Conservation (phyloP, 2,888 invertebrate species). For the Galeopsomyia nigrocyanea region DNA sequence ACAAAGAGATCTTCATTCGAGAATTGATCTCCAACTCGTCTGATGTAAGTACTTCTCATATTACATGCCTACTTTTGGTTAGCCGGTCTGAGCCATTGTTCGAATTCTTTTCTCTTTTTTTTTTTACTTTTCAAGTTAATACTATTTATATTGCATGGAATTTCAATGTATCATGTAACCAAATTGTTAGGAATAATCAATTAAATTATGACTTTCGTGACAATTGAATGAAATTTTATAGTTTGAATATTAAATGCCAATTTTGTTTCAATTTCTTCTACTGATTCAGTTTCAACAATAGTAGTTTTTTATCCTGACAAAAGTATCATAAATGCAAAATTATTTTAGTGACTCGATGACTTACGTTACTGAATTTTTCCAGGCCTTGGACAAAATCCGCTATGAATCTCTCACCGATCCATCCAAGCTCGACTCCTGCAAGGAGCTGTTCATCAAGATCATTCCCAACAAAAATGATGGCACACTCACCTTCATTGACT, state of each 20-base stretch:
- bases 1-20: conserved; percentile 99
- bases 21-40: conserved; percentile 99
- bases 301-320: conserved; percentile 2
- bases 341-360: background rate
- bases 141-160: background rate
- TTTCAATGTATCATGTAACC: background rate
- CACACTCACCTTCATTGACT: conserved; percentile 95
- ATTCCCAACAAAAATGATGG: conserved; percentile 96
- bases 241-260: background rate
- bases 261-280: background rate
- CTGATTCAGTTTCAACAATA: background rate
- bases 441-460: conserved; percentile 96
- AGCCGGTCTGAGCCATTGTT: background rate
- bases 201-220: background rate
- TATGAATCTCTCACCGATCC: conserved; percentile 99
- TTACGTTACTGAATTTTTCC: conserved; percentile 37
- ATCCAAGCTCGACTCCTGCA: conserved; percentile 90
- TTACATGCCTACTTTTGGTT: too few relatives aligned
- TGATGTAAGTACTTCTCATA: conserved; percentile 75
- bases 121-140: background rate
- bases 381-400: conserved; percentile 89
- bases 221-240: background rate
- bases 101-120: conserved; percentile 3
- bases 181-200: background rate
- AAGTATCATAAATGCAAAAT: background rate